Evolutionary conservation across 2,888 invertebrate species (phyloP), one percentile per base, ranked within the genome.

Genomic region (Taphrorychus bicolor): DNA sequence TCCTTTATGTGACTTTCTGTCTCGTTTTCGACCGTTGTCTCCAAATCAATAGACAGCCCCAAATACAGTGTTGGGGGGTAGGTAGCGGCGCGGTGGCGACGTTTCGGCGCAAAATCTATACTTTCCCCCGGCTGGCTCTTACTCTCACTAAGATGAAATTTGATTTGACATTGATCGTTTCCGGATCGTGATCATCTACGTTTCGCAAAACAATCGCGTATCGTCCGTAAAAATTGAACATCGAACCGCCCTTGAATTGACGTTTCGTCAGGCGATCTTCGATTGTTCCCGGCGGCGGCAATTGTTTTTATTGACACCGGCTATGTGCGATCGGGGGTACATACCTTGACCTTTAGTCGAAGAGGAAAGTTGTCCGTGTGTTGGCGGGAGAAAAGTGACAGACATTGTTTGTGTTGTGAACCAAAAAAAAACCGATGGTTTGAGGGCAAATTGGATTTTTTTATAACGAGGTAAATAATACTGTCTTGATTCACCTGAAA

Each of bases 101-200:
- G 21, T 60, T 66, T 66, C 60, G 60, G 66, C 63, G 57, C 63
- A 59, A 57, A 56, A 63, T 42, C 59, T 63, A 56, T 45, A 32
- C n/a, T n/a, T n/a, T 32, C 18, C 40, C 62, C 62, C 42, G 57
- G 62, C 42, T 56, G 45, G 48, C 59, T 59, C 62, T 32, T 11
- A 53, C 59, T 59, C 62, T 32, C 32, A 32, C 32, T 32, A 45
- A 49, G 65, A 61, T 41, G 48, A 65, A 69, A 61, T 66, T 65
- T 65, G 66, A 66, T 66, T 66, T 61, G 66, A 66, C 69, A 69
- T 69, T 69, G 69, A 69, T 65, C 68, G 51, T 14, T 40, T 16
- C 49, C 61, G 54, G 52, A 42, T 49, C 56, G 56, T 18, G 49
- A 48, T 48, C 49, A 45, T 24, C 32, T 48, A 56, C 54, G 62